These are phyloP conservation scores for Drosophila imparisetae DNA, from an alignment of 2,888 invertebrate genomes.

Conservation along the genomic window DNA sequence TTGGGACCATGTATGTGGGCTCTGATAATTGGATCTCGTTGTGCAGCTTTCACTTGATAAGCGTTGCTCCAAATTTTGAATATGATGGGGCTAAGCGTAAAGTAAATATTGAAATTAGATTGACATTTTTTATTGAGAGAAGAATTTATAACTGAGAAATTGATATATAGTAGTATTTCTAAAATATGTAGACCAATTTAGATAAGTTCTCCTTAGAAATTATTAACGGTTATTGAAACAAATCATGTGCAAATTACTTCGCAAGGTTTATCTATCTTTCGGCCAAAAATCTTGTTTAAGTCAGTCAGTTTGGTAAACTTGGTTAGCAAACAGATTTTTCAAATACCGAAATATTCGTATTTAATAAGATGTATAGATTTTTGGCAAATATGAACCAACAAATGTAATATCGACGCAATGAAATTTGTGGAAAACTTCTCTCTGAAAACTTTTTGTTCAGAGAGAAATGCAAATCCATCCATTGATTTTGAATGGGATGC, in stretches of 20 bases:
- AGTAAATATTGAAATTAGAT: background rate
- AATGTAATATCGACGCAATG: constrained; percentile 12
- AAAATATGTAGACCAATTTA: background rate
- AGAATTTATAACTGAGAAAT: too few species aligned
- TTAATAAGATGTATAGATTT: constrained; percentile 11
- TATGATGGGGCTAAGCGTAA: background rate
- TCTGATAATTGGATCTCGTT: constrained; percentile 53
- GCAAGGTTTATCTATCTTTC: background rate
- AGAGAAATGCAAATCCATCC: constrained; percentile 48
- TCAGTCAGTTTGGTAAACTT: background rate
- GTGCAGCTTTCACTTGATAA: constrained; percentile 32
- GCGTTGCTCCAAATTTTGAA: constrained; percentile 8
- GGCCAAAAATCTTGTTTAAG: background rate
- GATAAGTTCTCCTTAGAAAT: too few species aligned
- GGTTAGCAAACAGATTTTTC: background rate
- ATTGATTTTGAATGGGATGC: constrained; percentile 52
- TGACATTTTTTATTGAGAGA: too few species aligned
- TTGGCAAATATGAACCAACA: constrained; percentile 10
- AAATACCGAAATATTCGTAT: background rate
- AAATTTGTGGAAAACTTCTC: constrained; percentile 19
- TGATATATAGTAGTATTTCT: background rate
- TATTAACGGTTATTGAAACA: background rate
- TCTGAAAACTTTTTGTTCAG: constrained; percentile 10
- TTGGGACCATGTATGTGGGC: constrained; percentile 47
- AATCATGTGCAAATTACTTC: background rate